Percentiles rank a stretch among this genome's conserved stretches.
phyloP scores from a whole-genome alignment of 1,140 invertebrate species.

The Heliconius hermathena region DNA sequence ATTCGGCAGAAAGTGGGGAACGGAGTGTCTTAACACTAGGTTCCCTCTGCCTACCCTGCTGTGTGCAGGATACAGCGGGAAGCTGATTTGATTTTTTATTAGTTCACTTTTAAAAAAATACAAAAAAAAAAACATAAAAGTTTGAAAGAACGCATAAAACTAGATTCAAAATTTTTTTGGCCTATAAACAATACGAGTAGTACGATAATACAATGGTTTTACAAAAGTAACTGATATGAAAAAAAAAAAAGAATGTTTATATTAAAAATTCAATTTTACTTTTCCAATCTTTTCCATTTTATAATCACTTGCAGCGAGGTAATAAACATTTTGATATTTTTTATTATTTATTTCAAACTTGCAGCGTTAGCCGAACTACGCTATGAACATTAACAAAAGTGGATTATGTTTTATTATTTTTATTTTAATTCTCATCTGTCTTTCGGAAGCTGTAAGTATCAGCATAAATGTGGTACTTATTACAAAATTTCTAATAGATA shows the following conservation, averaged over 20 bases:
- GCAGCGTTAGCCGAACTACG: neutral
- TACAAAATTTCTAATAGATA: neutral
- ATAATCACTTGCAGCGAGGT: neutral
- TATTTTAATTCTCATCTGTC: slow-evolving; percentile 33
- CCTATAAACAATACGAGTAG: no score
- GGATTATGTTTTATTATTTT: slow-evolving; percentile 29
- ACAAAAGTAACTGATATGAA: neutral
- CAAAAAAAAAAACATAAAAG: no score
- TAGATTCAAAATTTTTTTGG: no score
- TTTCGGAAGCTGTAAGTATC: slow-evolving; percentile 46
- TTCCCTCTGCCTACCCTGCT: no score
- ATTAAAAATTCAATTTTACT: neutral
- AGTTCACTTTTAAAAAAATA: no score
- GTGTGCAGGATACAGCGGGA: no score
- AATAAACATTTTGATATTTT: neutral
- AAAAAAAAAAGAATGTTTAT: neutral
- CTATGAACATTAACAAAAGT: neutral
- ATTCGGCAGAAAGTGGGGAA: no score
- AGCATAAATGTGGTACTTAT: neutral
- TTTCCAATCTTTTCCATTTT: neutral
- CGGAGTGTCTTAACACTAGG: no score
- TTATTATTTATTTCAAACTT: neutral
- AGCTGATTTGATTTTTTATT: no score
- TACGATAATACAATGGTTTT: neutral
- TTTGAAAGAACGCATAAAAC: no score